These are phyloP conservation scores for Merops nubicus DNA, from an alignment of 2,113 vertebrate genomes.

Conservation along the genomic window DNA sequence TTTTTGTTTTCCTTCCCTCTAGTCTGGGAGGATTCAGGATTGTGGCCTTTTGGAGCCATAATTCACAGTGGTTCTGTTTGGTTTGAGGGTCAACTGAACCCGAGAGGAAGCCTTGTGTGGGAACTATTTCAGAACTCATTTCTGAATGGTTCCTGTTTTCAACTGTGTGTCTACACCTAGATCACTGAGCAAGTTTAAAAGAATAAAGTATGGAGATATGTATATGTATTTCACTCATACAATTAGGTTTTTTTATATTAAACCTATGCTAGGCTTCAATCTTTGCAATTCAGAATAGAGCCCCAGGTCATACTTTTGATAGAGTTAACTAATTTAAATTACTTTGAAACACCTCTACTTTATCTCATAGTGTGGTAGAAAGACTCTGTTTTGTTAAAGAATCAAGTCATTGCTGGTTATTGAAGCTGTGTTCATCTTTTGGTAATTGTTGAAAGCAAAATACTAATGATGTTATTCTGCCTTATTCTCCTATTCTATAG, in stretches of 20 bases:
- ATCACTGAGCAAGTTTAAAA: not conserved
- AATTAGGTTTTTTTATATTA: not conserved
- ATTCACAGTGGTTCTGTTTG: not conserved
- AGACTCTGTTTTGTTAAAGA: not conserved
- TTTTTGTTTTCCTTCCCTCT: too few species aligned
- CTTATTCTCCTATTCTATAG: not conserved
- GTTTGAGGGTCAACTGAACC: not conserved
- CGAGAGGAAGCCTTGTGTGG: too few species aligned
- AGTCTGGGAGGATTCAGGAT: not conserved
- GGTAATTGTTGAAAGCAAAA: not conserved
- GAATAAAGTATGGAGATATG: not conserved
- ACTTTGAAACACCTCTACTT: not conserved
- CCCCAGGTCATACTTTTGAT: not conserved
- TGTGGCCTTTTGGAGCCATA: not conserved
- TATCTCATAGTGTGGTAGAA: not conserved
- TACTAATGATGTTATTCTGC: not conserved
- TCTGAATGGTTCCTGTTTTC: not conserved
- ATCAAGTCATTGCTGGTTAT: not conserved
- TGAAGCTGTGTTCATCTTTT: not conserved
- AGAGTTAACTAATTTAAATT: not conserved
- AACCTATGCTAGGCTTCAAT: accelerated
- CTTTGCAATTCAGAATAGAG: not conserved
- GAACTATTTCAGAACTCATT: not conserved
- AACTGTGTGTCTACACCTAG: not conserved
- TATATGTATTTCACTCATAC: accelerated